These are phyloP conservation scores for Ariopsis seemanni DNA, from an alignment of 2,113 vertebrate genomes.

Conservation along the genomic window DNA sequence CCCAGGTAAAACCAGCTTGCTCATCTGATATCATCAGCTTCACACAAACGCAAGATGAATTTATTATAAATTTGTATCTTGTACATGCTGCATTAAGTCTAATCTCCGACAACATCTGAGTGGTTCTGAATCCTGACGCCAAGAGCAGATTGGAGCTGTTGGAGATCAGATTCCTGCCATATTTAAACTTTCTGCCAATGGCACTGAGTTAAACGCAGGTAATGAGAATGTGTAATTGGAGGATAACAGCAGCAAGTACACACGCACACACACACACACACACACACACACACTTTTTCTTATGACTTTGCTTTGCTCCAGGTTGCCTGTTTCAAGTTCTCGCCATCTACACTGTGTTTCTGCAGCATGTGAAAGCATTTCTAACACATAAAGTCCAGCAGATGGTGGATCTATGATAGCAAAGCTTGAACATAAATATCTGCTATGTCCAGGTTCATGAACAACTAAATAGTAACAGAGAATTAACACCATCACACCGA, in stretches of 20 bases:
- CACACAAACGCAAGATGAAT: neutral
- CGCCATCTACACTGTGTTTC: neutral
- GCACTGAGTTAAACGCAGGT: neutral
- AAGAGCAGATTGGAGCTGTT: neutral
- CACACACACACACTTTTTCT: neutral
- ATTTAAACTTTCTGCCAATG: neutral
- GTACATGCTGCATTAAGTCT: neutral
- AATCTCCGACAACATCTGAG: neutral
- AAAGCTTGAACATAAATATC: neutral
- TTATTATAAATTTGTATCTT: neutral
- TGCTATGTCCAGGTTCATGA: neutral
- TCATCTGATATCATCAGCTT: neutral
- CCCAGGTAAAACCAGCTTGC: neutral
- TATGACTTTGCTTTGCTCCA: neutral
- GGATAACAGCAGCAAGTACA: neutral
- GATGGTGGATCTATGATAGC: neutral
- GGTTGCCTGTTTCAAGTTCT: neutral
- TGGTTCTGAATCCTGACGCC: neutral
- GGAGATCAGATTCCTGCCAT: neutral
- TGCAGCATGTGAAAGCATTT: neutral
- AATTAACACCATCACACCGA: neutral
- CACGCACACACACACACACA: conserved; percentile 11
- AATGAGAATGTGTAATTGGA: neutral
- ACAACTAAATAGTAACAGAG: neutral
- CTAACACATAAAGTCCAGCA: neutral